Evolutionary conservation across 2,888 invertebrate species (phyloP).

Genomic region (Empis stercorea): DNA sequence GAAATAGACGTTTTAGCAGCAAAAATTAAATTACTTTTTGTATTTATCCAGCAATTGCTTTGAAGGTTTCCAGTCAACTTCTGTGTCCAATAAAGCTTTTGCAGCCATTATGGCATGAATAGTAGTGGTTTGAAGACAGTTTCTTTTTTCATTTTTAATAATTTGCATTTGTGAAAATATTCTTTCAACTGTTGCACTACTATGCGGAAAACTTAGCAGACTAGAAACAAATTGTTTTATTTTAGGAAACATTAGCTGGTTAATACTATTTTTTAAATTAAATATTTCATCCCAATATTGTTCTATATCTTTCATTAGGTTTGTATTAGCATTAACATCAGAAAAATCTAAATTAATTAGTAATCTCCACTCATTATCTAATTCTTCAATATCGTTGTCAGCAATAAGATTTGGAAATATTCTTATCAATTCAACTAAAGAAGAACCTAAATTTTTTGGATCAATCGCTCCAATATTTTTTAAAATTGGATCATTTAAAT

Average conservation of each 20-base stretch:
- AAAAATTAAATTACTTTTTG: no score
- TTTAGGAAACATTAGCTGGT: background rate
- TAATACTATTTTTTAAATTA: background rate
- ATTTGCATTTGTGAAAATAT: constrained; percentile 1
- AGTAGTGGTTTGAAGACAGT: background rate
- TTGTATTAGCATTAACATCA: background rate
- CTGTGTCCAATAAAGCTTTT: background rate
- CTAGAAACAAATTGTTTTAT: background rate
- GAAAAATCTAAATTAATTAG: background rate
- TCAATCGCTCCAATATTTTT: background rate
- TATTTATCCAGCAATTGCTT: background rate
- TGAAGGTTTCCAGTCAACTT: background rate
- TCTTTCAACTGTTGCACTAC: no score
- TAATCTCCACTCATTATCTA: background rate
- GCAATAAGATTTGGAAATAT: background rate
- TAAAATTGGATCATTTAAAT: background rate
- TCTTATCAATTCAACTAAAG: background rate
- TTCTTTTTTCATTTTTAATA: background rate
- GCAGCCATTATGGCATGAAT: background rate
- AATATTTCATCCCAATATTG: constrained; percentile 2
- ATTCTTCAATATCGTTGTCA: background rate
- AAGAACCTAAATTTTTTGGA: background rate
- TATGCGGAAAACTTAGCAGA: background rate
- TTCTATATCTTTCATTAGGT: background rate
- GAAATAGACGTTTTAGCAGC: no score